A percentile compares a stretch with the other conserved stretches of the same genome.
phyloP scores from a whole-genome alignment of 2,797 vertebrate species.

The Chelon labrosus region DNA sequence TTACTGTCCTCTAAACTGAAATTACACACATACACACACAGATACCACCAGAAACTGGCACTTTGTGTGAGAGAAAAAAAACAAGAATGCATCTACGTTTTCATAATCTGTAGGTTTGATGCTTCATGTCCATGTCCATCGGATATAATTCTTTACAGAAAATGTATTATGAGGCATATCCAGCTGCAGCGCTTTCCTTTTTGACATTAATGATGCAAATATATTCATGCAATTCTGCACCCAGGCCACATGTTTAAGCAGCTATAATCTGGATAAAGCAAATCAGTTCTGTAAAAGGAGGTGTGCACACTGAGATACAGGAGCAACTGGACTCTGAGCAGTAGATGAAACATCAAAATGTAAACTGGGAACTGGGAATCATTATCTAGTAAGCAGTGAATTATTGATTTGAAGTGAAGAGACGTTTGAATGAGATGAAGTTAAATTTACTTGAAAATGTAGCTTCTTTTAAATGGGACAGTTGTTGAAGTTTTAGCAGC shows the following conservation, averaged over 20 bases:
- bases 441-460: neutral
- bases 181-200: neutral
- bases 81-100: conserved; percentile 51
- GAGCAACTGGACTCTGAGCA: neutral
- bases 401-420: conserved; percentile 1
- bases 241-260: neutral
- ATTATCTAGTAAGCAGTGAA: neutral
- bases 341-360: neutral
- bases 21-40: conserved; percentile 46
- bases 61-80: conserved; percentile 17
- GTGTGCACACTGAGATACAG: neutral
- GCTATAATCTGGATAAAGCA: neutral
- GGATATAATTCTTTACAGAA: conserved; percentile 36
- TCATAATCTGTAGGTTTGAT: conserved; percentile 16
- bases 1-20: conserved; percentile 65
- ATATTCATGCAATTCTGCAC: conserved; percentile 10
- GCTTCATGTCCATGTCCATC: conserved; percentile 6
- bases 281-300: conserved; percentile 7
- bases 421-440: neutral
- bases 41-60: conserved; percentile 15
- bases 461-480: neutral
- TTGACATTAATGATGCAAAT: conserved; percentile 25
- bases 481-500: neutral
- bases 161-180: conserved; percentile 24
- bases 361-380: neutral